Percentiles rank a stretch among this genome's conserved stretches.
Evolutionary conservation across 2,797 vertebrate species (phyloP).

Genomic region (Euphonia xanthogaster): DNA sequence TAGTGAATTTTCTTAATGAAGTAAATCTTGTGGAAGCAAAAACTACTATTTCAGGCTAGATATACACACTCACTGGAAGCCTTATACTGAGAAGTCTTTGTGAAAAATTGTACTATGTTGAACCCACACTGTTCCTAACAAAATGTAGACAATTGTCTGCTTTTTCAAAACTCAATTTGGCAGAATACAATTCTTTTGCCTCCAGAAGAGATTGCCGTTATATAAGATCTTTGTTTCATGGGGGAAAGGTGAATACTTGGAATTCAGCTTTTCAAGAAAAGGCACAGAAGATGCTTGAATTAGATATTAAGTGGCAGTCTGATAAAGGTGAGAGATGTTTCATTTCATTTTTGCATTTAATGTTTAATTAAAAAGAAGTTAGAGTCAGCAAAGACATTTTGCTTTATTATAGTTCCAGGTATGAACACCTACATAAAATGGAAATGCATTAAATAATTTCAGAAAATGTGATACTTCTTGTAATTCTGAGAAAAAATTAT

Average conservation of each 20-base stretch:
- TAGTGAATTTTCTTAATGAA: background rate
- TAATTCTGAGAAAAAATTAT: constrained; percentile 53
- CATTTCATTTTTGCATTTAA: constrained; percentile 53
- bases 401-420: constrained; percentile 61
- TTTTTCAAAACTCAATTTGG: constrained; percentile 42
- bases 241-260: background rate
- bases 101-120: background rate
- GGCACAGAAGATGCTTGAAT: constrained; percentile 10
- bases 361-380: constrained; percentile 69
- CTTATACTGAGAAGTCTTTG: background rate
- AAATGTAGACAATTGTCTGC: constrained; percentile 25
- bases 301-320: constrained; percentile 47
- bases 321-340: constrained; percentile 44
- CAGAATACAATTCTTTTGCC: constrained; percentile 14
- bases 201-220: constrained; percentile 22
- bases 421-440: constrained; percentile 42
- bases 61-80: background rate
- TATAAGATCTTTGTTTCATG: background rate
- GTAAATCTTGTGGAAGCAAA: background rate
- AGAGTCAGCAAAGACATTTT: constrained; percentile 58
- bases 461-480: constrained; percentile 51
- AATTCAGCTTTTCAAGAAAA: constrained; percentile 51
- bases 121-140: constrained; percentile 25
- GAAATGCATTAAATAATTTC: constrained; percentile 34
- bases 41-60: background rate